Evolutionary conservation across 2,888 invertebrate species (phyloP).

Genomic region (Eupithecia dodoneata): DNA sequence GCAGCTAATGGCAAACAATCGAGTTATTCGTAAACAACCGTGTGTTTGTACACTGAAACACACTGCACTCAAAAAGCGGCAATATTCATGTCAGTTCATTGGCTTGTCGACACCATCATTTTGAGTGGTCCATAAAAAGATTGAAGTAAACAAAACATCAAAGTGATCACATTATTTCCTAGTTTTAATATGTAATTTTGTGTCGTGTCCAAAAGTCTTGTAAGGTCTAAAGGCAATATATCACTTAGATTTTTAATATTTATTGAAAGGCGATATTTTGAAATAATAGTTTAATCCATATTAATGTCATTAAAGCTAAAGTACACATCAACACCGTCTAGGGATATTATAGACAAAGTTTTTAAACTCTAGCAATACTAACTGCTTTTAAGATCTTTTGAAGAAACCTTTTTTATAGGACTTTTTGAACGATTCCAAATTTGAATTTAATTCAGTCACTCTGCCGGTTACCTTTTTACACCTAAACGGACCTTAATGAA

Average conservation of each 20-base stretch:
- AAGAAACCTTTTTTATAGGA: no score
- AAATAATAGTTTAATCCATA: background rate
- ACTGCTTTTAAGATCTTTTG: no score
- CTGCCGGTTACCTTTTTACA: background rate
- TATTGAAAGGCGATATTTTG: background rate
- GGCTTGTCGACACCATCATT: background rate
- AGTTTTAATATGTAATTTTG: no score
- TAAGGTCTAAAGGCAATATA: no score
- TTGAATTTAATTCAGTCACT: background rate
- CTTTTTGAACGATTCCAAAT: no score
- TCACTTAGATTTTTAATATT: no score
- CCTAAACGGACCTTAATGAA: background rate
- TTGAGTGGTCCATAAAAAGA: background rate
- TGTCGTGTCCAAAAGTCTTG: no score
- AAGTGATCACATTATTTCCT: no score
- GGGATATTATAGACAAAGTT: no score
- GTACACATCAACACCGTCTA: background rate
- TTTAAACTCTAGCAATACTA: no score
- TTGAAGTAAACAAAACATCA: no score
- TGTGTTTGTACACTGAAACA: background rate
- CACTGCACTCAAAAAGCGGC: background rate
- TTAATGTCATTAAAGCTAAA: background rate
- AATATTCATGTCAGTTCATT: background rate
- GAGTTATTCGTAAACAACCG: conserved; percentile 3
- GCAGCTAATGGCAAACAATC: background rate